Percentiles rank a stretch among this genome's conserved stretches.
These are phyloP conservation scores for Zosterops borbonicus DNA, from an alignment of 2,113 vertebrate species.

Conservation along the genomic window DNA sequence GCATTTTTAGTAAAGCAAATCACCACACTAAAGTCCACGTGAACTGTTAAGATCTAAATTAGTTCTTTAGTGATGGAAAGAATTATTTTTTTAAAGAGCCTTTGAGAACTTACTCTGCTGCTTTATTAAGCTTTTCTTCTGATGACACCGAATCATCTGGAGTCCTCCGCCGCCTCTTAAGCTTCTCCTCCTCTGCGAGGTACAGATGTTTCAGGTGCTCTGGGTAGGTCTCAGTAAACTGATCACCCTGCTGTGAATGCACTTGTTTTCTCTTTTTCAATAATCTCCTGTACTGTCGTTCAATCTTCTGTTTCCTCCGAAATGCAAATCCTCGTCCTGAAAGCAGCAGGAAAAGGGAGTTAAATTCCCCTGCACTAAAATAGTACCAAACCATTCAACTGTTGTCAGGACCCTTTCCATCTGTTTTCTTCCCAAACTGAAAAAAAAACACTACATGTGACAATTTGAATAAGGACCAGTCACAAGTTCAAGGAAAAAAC, in stretches of 20 bases:
- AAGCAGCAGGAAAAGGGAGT: not conserved
- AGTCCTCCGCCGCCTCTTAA: constrained; percentile 74
- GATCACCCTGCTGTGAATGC: not conserved
- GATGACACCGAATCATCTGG: constrained; percentile 15
- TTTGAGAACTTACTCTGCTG: constrained; percentile 59
- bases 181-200: constrained; percentile 84
- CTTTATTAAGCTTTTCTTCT: not conserved
- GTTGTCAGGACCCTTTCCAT: not conserved
- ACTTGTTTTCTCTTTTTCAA: constrained; percentile 74
- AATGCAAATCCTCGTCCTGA: constrained; percentile 92
- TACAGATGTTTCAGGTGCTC: constrained; percentile 95
- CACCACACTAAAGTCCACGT: rapidly evolving
- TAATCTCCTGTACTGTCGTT: constrained; percentile 86
- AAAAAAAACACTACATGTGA: rapidly evolving
- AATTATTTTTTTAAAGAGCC: not conserved
- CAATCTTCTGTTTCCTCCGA: constrained; percentile 83
- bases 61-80: not conserved
- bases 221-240: constrained; percentile 84
- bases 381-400: not conserved
- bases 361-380: not conserved
- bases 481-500: not conserved
- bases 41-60: not conserved
- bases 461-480: not conserved
- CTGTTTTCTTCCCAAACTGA: not conserved
- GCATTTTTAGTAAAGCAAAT: not conserved